Percentiles rank a stretch among this genome's conserved stretches.
These are phyloP conservation scores for Notocelia uddmanniana DNA, from an alignment of 2,888 invertebrate species.

Conservation along the genomic window DNA sequence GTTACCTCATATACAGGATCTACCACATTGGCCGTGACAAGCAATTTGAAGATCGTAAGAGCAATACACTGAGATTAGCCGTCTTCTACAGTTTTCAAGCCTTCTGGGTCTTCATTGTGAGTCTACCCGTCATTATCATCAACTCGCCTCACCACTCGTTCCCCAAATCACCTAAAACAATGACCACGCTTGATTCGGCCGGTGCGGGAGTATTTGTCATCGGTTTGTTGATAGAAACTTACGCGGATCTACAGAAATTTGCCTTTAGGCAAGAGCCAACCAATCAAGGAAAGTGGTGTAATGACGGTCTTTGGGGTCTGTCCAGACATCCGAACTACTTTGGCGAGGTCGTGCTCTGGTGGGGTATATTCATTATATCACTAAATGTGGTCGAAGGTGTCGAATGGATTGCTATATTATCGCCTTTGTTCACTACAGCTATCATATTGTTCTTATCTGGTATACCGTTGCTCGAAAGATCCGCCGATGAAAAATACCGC, in stretches of 20 bases:
- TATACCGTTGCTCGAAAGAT: slow-evolving; percentile 94
- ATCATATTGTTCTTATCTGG: slow-evolving; percentile 96
- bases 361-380: slow-evolving; percentile 96
- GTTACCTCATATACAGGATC: slow-evolving; percentile 95
- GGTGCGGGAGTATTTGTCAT: slow-evolving; percentile 94
- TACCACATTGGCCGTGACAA: slow-evolving; percentile 96
- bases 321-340: slow-evolving; percentile 98
- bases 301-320: slow-evolving; percentile 94
- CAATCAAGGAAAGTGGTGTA: slow-evolving; percentile 97
- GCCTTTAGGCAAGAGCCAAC: slow-evolving; percentile 94
- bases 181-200: slow-evolving; percentile 94
- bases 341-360: slow-evolving; percentile 97
- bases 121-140: slow-evolving; percentile 95
- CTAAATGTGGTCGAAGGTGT: slow-evolving; percentile 93
- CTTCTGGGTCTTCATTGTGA: slow-evolving; percentile 96
- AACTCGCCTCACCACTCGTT: slow-evolving; percentile 93
- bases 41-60: slow-evolving; percentile 94
- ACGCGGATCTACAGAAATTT: slow-evolving; percentile 97
- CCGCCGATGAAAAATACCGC: slow-evolving; percentile 95
- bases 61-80: slow-evolving; percentile 95
- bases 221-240: slow-evolving; percentile 94
- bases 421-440: slow-evolving; percentile 94
- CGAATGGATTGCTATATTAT: slow-evolving; percentile 95
- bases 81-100: slow-evolving; percentile 97
- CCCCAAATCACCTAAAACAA: slow-evolving; percentile 91